These are phyloP conservation scores for Pangasius macronema DNA, from an alignment of 2,797 vertebrate species.

Conservation along the genomic window DNA sequence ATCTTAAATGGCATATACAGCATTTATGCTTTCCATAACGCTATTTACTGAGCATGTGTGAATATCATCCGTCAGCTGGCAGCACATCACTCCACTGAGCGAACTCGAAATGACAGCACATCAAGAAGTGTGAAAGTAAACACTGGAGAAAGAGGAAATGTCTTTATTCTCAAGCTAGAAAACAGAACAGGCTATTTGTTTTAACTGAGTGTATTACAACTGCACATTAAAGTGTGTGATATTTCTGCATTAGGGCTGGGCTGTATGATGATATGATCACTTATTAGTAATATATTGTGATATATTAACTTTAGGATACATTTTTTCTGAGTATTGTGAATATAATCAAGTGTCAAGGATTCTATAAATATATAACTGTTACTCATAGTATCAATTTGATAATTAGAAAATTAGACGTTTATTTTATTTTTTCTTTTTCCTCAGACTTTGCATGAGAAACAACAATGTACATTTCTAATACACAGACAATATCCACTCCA, in stretches of 20 bases:
- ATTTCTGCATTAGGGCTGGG: neutral
- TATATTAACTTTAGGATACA: neutral
- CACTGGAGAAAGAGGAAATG: neutral
- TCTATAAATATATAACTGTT: neutral
- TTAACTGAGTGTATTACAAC: neutral
- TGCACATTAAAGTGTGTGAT: neutral
- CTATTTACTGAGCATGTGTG: neutral
- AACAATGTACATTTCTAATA: neutral
- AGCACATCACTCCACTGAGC: conserved; percentile 22
- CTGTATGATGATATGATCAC: neutral
- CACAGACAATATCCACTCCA: neutral
- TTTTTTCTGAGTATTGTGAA: neutral
- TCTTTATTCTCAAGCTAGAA: neutral
- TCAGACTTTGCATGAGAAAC: neutral
- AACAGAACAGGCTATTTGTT: neutral
- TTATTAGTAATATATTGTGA: neutral
- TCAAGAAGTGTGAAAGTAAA: conserved; percentile 28
- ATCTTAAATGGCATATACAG: too few species aligned
- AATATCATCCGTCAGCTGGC: conserved; percentile 19
- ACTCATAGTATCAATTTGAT: neutral
- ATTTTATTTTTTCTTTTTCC: neutral
- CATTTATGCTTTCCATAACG: neutral
- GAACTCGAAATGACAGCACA: conserved; percentile 20
- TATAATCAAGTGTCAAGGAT: neutral
- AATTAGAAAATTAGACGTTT: neutral